phyloP scores from a whole-genome alignment of 2,888 invertebrate genomes.

The Cephus spinipes region DNA sequence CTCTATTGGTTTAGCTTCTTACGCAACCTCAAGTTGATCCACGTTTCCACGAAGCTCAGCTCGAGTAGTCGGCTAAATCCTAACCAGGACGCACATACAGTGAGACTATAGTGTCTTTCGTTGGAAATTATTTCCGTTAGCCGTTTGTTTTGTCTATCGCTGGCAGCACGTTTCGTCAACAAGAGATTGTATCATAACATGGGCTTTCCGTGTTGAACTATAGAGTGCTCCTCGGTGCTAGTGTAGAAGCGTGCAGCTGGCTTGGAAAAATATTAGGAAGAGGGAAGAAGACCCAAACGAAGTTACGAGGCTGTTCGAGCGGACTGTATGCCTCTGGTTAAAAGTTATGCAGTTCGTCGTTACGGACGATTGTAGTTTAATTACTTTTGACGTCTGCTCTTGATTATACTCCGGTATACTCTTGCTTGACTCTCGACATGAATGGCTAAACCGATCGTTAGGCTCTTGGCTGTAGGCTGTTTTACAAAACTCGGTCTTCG shows the following conservation, averaged over 20 bases:
- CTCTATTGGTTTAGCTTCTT: background rate
- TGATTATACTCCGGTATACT: background rate
- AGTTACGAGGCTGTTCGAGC: background rate
- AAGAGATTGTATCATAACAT: no score
- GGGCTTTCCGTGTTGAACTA: no score
- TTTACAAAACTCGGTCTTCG: background rate
- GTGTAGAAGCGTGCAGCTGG: background rate
- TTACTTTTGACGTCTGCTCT: constrained; percentile 16
- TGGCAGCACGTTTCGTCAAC: no score
- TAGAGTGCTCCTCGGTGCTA: no score
- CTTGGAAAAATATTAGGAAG: background rate
- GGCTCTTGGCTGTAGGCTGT: background rate
- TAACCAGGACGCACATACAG: background rate
- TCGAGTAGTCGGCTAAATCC: background rate
- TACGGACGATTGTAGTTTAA: constrained; percentile 21
- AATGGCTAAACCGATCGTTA: background rate
- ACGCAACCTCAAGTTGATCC: background rate
- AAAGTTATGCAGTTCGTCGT: constrained; percentile 8
- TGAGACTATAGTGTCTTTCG: background rate
- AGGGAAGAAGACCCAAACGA: background rate
- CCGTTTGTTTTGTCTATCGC: no score
- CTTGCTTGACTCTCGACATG: background rate
- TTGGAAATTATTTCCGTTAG: background rate
- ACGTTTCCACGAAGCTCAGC: background rate
- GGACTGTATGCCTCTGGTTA: background rate